Percentiles rank a stretch among this genome's conserved stretches.
phyloP scores from a whole-genome alignment of 2,113 vertebrate species.

The Oophaga pumilio region DNA sequence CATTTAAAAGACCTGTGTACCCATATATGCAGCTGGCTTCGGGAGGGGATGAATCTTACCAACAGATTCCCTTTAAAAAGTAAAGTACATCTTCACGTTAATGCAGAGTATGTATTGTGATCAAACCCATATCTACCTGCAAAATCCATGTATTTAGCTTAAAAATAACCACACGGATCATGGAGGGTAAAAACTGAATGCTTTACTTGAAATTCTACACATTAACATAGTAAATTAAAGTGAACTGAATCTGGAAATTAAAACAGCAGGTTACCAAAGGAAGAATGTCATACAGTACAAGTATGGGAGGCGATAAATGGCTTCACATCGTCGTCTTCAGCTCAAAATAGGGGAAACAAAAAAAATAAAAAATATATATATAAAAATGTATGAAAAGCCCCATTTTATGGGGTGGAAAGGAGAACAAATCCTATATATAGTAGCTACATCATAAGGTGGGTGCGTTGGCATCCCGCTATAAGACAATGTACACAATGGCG shows the following conservation, averaged over 20 bases:
- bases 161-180: background rate
- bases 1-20: no score
- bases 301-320: background rate
- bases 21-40: no score
- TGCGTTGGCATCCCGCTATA: background rate
- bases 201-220: conserved; percentile 56
- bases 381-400: conserved; percentile 16
- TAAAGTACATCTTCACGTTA: no score
- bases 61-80: no score
- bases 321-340: background rate
- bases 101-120: no score
- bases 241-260: conserved; percentile 38
- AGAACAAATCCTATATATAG: background rate
- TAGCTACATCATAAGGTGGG: background rate
- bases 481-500: conserved; percentile 2
- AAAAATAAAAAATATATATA: background rate
- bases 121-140: background rate
- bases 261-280: conserved; percentile 28
- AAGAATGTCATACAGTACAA: conserved; percentile 8
- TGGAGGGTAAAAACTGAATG: conserved; percentile 49
- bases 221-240: conserved; percentile 49
- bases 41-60: no score
- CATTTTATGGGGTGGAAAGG: background rate
- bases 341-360: background rate
- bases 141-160: background rate